Evolutionary conservation across 1,140 invertebrate species (phyloP), one percentile per base, ranked within the genome.

Genomic region (Araneus ventricosus): DNA sequence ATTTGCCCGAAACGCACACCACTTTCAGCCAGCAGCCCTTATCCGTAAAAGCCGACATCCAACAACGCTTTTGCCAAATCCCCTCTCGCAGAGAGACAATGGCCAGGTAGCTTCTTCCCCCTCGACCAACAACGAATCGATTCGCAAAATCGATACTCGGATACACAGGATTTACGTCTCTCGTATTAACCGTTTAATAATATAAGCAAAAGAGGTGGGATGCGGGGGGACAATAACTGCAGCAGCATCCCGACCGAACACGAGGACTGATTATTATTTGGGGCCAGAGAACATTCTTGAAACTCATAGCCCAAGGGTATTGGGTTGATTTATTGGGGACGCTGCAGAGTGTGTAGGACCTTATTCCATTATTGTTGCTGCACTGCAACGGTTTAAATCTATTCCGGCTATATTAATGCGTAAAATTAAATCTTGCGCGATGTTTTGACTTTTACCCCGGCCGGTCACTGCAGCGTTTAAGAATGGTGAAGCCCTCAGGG

Each of bases 141-240:
- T 90, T n/a, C 27, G n/a, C 63, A 27, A 88, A 90, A 90, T 90
- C 88, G 88, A 90, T 90, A 80, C 10, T 57, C 70, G 39, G 61
- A 57, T 39, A 86, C 57, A 37, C 84, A 39, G 39, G 61, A 88
- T 88, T 75, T 88, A 88, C 63, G 82, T 84, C 82, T 63, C 87
- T n/a, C 88, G 88, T 90, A 90, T 90, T 90, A 90, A 90, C 70
- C 88, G 39, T 90, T 90, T 90, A 90, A 90, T 90, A 90, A 90
- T 82, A 90, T 80, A 79, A 90, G 52, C 70, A 52, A 75, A 70
- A 75, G 63, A 57, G 67, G n/a, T 34, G 39, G 24, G 45, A 52
- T 6, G 45, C 6, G 30, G n/a, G 45, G 17, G 4, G n/a, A 88
- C 85, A 88, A 88, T 70, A 57, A 88, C 87, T 57, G 39, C 57